A percentile compares a stretch with the other conserved stretches of the same genome.
phyloP scores from a whole-genome alignment of 2,888 invertebrate genomes.

The Morpho achilles region DNA sequence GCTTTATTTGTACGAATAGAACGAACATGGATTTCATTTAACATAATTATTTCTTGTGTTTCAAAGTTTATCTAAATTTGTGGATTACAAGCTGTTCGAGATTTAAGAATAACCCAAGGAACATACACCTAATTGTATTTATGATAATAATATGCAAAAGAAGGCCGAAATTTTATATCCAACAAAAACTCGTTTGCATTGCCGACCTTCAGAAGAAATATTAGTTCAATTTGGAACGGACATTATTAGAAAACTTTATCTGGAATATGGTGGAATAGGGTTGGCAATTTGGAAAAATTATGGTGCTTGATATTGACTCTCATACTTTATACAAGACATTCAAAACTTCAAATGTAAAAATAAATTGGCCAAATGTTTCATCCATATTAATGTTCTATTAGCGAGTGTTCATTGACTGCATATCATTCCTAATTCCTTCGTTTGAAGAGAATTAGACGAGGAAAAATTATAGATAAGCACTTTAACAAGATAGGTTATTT shows the following conservation, averaged over 20 bases:
- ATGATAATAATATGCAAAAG: constrained; percentile 19
- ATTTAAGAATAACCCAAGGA: neutral
- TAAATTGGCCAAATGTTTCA: too few species aligned
- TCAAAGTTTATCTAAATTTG: too few species aligned
- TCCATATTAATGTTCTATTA: too few species aligned
- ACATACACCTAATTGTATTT: constrained; percentile 4
- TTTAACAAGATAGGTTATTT: too few species aligned
- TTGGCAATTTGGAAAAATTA: constrained; percentile 11
- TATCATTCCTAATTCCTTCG: too few species aligned
- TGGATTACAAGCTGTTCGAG: too few species aligned
- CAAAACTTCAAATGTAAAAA: neutral
- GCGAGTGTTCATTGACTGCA: too few species aligned
- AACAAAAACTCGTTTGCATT: constrained; percentile 25
- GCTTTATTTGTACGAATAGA: too few species aligned
- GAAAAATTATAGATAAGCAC: too few species aligned
- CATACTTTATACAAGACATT: constrained; percentile 1
- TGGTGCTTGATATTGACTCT: constrained; percentile 3
- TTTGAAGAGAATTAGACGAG: too few species aligned
- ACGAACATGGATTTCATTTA: too few species aligned
- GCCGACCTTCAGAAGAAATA: constrained; percentile 29
- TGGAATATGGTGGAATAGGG: constrained; percentile 21
- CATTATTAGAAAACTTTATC: constrained; percentile 38
- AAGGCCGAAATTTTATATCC: constrained; percentile 14
- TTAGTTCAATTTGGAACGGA: constrained; percentile 34
- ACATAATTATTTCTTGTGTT: too few species aligned